phyloP scores from a whole-genome alignment of 2,797 vertebrate genomes.

The Melanotaenia maccullochi region DNA sequence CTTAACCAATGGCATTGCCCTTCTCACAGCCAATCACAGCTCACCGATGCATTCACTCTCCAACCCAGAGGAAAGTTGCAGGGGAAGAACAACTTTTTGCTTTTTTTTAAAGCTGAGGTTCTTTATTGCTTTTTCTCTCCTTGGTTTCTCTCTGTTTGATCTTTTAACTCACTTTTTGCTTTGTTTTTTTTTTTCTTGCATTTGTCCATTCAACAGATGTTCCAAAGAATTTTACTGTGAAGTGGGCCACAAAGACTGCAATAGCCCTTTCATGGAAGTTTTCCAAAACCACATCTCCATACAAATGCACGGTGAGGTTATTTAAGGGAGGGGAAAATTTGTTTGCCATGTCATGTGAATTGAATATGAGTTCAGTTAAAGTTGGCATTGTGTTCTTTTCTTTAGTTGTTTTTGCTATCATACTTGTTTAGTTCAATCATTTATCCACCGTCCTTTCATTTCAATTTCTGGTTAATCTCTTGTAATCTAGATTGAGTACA shows the following conservation, averaged over 20 bases:
- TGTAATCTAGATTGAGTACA: slow-evolving; percentile 91
- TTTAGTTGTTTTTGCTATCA: background rate
- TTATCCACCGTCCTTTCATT: background rate
- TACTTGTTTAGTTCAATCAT: background rate
- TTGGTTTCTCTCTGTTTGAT: slow-evolving; percentile 42
- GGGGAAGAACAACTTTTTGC: slow-evolving; percentile 51
- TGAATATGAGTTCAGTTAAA: background rate
- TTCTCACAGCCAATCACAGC: slow-evolving; percentile 83
- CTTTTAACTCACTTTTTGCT: slow-evolving; percentile 51
- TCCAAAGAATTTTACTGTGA: slow-evolving; percentile 98
- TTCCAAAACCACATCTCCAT: slow-evolving; percentile 84
- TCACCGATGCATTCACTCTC: slow-evolving; percentile 75
- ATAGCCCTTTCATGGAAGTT: slow-evolving; percentile 95
- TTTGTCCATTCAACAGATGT: slow-evolving; percentile 86
- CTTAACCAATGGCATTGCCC: slow-evolving; percentile 80
- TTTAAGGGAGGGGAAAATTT: background rate
- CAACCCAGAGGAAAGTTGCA: slow-evolving; percentile 72
- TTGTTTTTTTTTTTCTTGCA: slow-evolving; percentile 31
- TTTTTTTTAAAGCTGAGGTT: slow-evolving; percentile 4
- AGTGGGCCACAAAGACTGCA: slow-evolving; percentile 95
- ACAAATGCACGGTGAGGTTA: slow-evolving; percentile 89
- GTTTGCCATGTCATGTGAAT: background rate
- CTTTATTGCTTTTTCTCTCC: slow-evolving; percentile 58
- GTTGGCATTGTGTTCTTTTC: background rate
- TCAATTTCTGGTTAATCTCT: background rate